Evolutionary conservation across 2,113 vertebrate species (phyloP).

Genomic region (Leptosomus discolor): DNA sequence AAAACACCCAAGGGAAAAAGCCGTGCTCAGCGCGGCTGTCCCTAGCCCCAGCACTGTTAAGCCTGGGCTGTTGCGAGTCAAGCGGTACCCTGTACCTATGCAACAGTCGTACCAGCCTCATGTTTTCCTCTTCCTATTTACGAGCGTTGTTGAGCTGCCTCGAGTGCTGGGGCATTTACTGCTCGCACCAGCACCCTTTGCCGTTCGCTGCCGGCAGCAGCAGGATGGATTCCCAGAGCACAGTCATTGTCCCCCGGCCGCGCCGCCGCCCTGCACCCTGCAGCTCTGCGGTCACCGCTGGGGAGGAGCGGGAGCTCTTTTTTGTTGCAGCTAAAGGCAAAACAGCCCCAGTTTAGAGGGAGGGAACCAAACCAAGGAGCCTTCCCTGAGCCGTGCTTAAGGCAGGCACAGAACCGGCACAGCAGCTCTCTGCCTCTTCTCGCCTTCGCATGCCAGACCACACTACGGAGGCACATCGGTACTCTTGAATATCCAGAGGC

Average conservation of each 20-base stretch:
- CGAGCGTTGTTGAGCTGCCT: not conserved
- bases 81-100: accelerated
- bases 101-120: accelerated
- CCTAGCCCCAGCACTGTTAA: not conserved
- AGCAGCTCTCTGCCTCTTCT: not conserved
- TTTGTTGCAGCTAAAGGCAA: not conserved
- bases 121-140: not conserved
- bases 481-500: too few species aligned
- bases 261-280: not conserved
- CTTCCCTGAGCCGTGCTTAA: accelerated
- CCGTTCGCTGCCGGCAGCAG: not conserved
- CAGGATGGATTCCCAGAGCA: too few species aligned
- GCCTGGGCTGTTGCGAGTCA: accelerated
- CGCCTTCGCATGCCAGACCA: too few species aligned
- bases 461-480: accelerated
- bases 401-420: not conserved
- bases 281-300: not conserved
- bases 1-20: not conserved
- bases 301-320: accelerated
- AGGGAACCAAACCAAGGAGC: accelerated
- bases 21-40: not conserved
- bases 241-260: not conserved
- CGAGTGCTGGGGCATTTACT: too few species aligned
- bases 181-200: not conserved
- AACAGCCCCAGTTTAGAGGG: accelerated